Conservation (phyloP, 2,113 vertebrate species). For the Gadus macrocephalus region DNA sequence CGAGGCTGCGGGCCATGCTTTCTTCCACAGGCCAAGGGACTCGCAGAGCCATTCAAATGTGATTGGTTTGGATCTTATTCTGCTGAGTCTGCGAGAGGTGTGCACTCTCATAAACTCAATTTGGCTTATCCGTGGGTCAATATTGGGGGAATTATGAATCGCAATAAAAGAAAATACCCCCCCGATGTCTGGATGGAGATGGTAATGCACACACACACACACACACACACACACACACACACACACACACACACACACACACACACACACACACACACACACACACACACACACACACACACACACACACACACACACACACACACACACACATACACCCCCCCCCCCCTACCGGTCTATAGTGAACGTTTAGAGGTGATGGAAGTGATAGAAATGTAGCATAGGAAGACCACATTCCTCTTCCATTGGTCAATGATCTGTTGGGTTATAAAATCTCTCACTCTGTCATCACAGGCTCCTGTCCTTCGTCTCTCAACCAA, state of each 20-base stretch:
- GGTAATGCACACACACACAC: constrained; percentile 12
- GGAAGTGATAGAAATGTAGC: too few relatives aligned
- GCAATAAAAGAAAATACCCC: constrained; percentile 31
- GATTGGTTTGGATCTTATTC: constrained; percentile 60
- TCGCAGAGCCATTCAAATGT: constrained; percentile 53
- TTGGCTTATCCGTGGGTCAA: constrained; percentile 54
- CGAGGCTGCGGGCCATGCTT: constrained; percentile 39
- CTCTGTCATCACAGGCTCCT: too few relatives aligned
- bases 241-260: constrained; percentile 5
- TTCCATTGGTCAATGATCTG: too few relatives aligned
- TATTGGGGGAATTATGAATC: constrained; percentile 52
- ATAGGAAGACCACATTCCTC: too few relatives aligned
- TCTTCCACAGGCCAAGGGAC: constrained; percentile 48
- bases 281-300: neutral
- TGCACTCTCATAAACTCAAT: constrained; percentile 51
- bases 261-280: constrained; percentile 7
- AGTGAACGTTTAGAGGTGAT: too few relatives aligned
- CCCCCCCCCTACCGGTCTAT: neutral
- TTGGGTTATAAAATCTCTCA: too few relatives aligned
- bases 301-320: constrained; percentile 1
- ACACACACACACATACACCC: constrained; percentile 7
- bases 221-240: constrained; percentile 1
- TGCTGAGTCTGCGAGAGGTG: constrained; percentile 49
- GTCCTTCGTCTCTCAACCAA: too few relatives aligned
- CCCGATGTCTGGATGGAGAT: constrained; percentile 7